Percentiles rank a stretch among this genome's conserved stretches.
Conservation (phyloP, 2,888 invertebrate genomes). For the Chrysomela aeneicollis region DNA sequence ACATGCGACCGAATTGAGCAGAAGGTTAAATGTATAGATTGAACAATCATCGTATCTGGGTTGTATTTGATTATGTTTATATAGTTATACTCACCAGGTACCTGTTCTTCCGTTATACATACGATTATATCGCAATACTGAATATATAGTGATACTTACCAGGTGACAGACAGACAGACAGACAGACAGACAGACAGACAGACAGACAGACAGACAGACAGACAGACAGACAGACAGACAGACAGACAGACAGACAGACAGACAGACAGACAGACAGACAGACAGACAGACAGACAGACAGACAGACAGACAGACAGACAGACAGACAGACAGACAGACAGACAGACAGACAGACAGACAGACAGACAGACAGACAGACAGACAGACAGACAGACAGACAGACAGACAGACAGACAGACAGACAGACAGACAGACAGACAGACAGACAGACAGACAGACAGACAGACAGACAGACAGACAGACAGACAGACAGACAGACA, state of each 20-base stretch:
- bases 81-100: too few relatives aligned
- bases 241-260: conserved; percentile 16
- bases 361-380: conserved; percentile 15
- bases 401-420: conserved; percentile 11
- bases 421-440: conserved; percentile 14
- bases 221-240: conserved; percentile 21
- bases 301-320: conserved; percentile 18
- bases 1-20: too few relatives aligned
- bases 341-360: conserved; percentile 18
- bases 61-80: too few relatives aligned
- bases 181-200: conserved; percentile 17
- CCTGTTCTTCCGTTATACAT: too few relatives aligned
- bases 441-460: conserved; percentile 14
- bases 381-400: conserved; percentile 11
- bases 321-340: conserved; percentile 18
- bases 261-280: conserved; percentile 20
- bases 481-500: conserved; percentile 12
- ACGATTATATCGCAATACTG: too few relatives aligned
- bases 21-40: too few relatives aligned
- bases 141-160: too few relatives aligned
- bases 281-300: conserved; percentile 16
- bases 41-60: too few relatives aligned
- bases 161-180: conserved; percentile 20
- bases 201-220: conserved; percentile 16
- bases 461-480: conserved; percentile 14